Conservation (phyloP, 1,140 invertebrate genomes). For the Zaprionus kolodkinae region DNA sequence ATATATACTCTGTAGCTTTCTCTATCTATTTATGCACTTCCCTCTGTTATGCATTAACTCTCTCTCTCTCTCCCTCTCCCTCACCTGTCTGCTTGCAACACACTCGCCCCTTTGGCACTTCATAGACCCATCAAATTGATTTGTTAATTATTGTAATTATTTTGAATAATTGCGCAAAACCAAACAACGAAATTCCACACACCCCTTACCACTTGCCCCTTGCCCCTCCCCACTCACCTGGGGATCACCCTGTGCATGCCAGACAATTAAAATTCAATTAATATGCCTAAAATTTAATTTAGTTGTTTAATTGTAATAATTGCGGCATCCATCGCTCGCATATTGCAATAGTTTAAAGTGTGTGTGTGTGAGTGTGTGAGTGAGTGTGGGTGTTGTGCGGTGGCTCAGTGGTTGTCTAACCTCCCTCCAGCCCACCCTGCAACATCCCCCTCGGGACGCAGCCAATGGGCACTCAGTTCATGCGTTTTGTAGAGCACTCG, state of each 20-base stretch:
- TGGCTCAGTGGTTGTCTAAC: conserved; percentile 4
- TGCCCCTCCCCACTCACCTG: background rate
- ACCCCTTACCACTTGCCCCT: background rate
- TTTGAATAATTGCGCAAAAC: conserved; percentile 59
- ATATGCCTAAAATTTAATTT: conserved; percentile 71
- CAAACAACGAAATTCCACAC: conserved; percentile 33
- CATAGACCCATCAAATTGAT: conserved; percentile 64
- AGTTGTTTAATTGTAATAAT: conserved; percentile 64
- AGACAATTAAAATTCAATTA: conserved; percentile 78
- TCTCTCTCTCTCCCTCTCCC: background rate
- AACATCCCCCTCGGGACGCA: background rate
- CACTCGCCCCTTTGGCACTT: conserved; percentile 1
- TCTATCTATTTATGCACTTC: conserved; percentile 24
- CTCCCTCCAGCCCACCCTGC: background rate
- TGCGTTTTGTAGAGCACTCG: conserved; percentile 51
- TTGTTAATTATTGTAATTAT: conserved; percentile 60
- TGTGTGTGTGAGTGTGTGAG: background rate
- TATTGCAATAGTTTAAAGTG: conserved; percentile 32
- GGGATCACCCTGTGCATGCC: conserved; percentile 48
- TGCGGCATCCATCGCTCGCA: conserved; percentile 38
- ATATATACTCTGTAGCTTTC: background rate
- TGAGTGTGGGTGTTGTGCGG: conserved; percentile 17
- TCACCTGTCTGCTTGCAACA: conserved; percentile 7
- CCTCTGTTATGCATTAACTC: background rate
- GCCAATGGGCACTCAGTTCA: conserved; percentile 28